phyloP scores from a whole-genome alignment of 1,140 invertebrate species.

The Fopius arisanus region DNA sequence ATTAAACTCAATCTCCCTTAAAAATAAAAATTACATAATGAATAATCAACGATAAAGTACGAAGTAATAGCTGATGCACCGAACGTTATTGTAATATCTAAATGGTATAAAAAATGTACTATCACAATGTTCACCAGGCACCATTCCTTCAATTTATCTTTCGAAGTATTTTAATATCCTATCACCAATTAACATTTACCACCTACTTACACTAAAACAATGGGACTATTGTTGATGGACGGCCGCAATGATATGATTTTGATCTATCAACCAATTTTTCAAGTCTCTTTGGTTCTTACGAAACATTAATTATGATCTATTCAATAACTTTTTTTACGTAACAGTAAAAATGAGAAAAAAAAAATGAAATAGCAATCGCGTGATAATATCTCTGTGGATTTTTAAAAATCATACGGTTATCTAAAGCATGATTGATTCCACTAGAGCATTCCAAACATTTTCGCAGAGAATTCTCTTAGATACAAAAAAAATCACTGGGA shows the following conservation, averaged over 20 bases:
- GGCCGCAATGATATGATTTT: neutral
- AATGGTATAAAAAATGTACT: slow-evolving; percentile 16
- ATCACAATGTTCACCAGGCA: slow-evolving; percentile 36
- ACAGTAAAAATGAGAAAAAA: neutral
- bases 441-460: too few species aligned
- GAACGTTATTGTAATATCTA: slow-evolving; percentile 13
- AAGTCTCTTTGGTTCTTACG: neutral
- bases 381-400: too few species aligned
- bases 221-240: neutral
- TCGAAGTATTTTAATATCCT: neutral
- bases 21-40: neutral
- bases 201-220: neutral
- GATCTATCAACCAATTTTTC: neutral
- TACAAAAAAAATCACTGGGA: too few species aligned
- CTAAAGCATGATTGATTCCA: too few species aligned
- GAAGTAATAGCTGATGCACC: neutral
- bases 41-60: neutral
- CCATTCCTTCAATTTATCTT: slow-evolving; percentile 31
- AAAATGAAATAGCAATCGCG: neutral
- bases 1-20: neutral
- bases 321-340: neutral
- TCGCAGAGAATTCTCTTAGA: too few species aligned
- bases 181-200: neutral
- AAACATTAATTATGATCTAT: neutral
- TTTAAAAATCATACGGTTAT: too few species aligned